Percentiles rank a stretch among this genome's conserved stretches.
Conservation (phyloP, 2,888 invertebrate genomes). For the Synanthedon formicaeformis region DNA sequence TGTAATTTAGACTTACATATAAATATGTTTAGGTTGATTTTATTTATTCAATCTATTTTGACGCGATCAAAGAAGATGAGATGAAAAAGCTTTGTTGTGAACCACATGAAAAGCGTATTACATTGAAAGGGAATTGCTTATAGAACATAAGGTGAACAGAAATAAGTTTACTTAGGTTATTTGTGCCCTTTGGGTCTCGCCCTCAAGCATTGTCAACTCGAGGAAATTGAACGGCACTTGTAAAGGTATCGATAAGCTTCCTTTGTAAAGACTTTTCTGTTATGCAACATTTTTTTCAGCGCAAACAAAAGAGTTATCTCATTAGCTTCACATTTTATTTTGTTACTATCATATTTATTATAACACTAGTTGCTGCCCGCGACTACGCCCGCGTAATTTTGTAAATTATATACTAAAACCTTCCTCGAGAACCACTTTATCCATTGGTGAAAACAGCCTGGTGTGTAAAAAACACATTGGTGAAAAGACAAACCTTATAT, state of each 20-base stretch:
- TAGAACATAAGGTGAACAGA: conserved; percentile 2
- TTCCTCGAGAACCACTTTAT: too few species aligned
- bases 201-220: conserved; percentile 16
- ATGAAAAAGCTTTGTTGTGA: conserved; percentile 1
- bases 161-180: conserved; percentile 18
- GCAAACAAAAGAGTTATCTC: neutral
- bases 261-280: conserved; percentile 8
- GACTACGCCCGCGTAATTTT: too few species aligned
- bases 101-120: neutral
- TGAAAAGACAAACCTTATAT: too few species aligned
- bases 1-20: too few species aligned
- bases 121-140: neutral
- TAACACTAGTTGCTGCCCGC: too few species aligned
- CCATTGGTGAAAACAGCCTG: too few species aligned
- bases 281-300: neutral
- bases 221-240: conserved; percentile 24
- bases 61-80: neutral
- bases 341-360: neutral
- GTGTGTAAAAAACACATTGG: too few species aligned
- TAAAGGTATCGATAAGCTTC: conserved; percentile 21
- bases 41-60: too few species aligned
- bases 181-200: conserved; percentile 12
- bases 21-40: too few species aligned
- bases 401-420: too few species aligned
- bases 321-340: neutral